phyloP scores from a whole-genome alignment of 2,888 invertebrate species.

The Celastrina argiolus region DNA sequence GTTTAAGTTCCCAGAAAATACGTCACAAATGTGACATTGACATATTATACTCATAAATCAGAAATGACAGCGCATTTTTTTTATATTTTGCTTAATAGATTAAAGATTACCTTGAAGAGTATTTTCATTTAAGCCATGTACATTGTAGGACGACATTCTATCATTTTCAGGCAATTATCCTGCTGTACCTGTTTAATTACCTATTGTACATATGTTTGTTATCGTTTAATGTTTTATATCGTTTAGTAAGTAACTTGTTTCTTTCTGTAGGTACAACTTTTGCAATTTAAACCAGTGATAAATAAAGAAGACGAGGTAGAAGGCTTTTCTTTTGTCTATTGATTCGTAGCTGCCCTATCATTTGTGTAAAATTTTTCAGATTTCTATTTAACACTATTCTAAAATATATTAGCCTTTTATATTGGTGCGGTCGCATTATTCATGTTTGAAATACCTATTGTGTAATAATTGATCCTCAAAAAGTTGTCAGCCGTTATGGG shows the following conservation, averaged over 20 bases:
- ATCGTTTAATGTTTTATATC: no score
- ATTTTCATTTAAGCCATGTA: no score
- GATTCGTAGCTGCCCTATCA: constrained; percentile 73
- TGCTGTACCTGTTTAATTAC: no score
- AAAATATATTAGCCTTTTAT: not conserved
- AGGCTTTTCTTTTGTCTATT: constrained; percentile 63
- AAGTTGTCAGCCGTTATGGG: constrained; percentile 14
- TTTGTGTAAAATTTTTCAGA: constrained; percentile 53
- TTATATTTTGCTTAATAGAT: no score
- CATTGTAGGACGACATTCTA: no score
- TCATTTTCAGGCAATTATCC: no score
- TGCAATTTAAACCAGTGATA: not conserved
- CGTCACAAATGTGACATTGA: not conserved
- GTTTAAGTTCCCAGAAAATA: no score
- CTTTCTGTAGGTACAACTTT: not conserved
- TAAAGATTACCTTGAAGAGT: no score
- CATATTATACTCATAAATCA: not conserved
- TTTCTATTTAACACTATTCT: no score
- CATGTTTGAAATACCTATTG: constrained; percentile 38
- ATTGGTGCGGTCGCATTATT: not conserved
- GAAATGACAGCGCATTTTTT: not conserved
- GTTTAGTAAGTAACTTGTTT: no score
- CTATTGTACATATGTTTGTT: no score
- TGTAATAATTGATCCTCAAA: not conserved
- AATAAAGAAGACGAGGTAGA: constrained; percentile 37